Percentiles rank a stretch among this genome's conserved stretches.
Evolutionary conservation across 1,140 invertebrate genomes (phyloP).

Genomic region (Calliopsis andreniformis): DNA sequence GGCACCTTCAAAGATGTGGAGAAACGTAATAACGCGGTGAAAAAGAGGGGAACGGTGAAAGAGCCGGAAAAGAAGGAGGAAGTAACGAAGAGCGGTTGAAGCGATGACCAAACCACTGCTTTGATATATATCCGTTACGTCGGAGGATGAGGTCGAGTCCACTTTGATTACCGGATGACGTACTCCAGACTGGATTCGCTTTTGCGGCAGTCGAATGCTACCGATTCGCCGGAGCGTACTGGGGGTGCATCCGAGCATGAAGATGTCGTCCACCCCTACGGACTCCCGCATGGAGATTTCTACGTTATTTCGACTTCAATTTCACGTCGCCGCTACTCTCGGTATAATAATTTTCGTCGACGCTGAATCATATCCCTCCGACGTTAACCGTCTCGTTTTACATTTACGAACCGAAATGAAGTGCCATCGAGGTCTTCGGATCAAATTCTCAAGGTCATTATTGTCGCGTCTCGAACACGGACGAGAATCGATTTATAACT

Average conservation of each 20-base stretch:
- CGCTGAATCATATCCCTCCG: conserved; percentile 20
- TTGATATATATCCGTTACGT: conserved; percentile 75
- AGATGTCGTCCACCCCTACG: conserved; percentile 59
- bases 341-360: conserved; percentile 38
- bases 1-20: conserved; percentile 75
- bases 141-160: conserved; percentile 69
- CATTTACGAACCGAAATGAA: conserved; percentile 23
- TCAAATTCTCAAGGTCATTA: neutral
- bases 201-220: conserved; percentile 67
- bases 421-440: neutral
- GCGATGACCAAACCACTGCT: conserved; percentile 68
- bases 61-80: conserved; percentile 50
- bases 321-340: conserved; percentile 13
- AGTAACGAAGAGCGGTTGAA: conserved; percentile 59
- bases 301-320: conserved; percentile 58
- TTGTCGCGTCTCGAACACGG: neutral
- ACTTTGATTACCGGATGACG: conserved; percentile 79
- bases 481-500: neutral
- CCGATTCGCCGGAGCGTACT: conserved; percentile 65
- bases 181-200: conserved; percentile 67
- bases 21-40: conserved; percentile 70
- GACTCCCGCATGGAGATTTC: conserved; percentile 52
- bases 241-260: conserved; percentile 57
- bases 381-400: conserved; percentile 28
- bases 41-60: conserved; percentile 40